phyloP scores from a whole-genome alignment of 1,140 invertebrate species.

The Neotoxoptera formosana region DNA sequence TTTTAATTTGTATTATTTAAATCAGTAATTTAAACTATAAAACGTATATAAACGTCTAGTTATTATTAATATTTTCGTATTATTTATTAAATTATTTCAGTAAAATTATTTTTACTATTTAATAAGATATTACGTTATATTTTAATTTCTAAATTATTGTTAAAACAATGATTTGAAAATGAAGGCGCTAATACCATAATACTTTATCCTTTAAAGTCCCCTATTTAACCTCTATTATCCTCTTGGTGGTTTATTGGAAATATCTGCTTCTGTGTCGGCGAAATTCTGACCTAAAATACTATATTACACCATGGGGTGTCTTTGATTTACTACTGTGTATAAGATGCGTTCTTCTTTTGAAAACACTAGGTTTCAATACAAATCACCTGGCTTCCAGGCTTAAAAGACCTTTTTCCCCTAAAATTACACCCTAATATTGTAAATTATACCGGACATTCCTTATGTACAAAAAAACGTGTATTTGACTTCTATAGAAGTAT shows the following conservation, averaged over 20 bases:
- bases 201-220: slow-evolving; percentile 19
- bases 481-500: slow-evolving; percentile 45
- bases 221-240: neutral
- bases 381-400: slow-evolving; percentile 52
- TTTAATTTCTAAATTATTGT: neutral
- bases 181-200: neutral
- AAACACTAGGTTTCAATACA: slow-evolving; percentile 40
- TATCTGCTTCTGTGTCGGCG: slow-evolving; percentile 46
- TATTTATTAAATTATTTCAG: neutral
- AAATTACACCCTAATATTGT: slow-evolving; percentile 57
- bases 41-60: neutral
- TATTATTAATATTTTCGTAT: neutral
- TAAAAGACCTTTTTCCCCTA: slow-evolving; percentile 45
- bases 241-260: slow-evolving; percentile 31
- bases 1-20: neutral
- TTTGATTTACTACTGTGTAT: slow-evolving; percentile 34
- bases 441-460: slow-evolving; percentile 51
- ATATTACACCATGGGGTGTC: slow-evolving; percentile 55
- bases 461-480: slow-evolving; percentile 2
- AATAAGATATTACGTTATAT: neutral
- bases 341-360: slow-evolving; percentile 37
- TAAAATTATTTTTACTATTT: neutral
- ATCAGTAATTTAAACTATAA: neutral
- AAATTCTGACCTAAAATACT: slow-evolving; percentile 56
- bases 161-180: slow-evolving; percentile 30